Evolutionary conservation across 2,888 invertebrate genomes (phyloP), one percentile per base, ranked within the genome.

Genomic region (Drosophila meridiana): DNA sequence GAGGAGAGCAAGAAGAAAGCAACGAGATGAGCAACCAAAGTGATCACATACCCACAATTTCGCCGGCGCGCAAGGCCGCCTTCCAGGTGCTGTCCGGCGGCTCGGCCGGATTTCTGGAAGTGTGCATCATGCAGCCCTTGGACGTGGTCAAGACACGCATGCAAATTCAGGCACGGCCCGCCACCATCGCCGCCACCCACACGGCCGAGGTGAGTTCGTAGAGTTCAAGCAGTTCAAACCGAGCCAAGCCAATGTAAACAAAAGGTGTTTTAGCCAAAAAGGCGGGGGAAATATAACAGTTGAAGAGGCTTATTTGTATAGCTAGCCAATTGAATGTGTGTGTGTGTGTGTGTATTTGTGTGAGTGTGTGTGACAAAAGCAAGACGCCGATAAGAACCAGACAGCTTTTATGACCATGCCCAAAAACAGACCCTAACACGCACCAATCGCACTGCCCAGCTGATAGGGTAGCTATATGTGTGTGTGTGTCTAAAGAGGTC

Each of bases 71-170:
- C 71, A 81, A 89, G 40, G 92, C 92, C 28, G 91, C 85, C 48
- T 83, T 93, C 47, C 93, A 93, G 65, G 91, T 93, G 59, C 64
- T 91, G 26, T 96, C 98, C 73, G 98, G 98, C 73, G 98, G 98
- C 64, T 97, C 97, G 79, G 98, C 98, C 87, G 97, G 97, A 92
- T 98, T 99, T 93, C 95, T 98, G 57, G 98, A 99, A 95, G 98
- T 98, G 73, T 98, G 97, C 92, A 96, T 98, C 60, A 99, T 99
- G 98, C 98, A 99, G 93, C 99, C 99, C 0, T 94, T 99, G 92
- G 99, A 99, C 93, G 94, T 99, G 70, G 96, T 99, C 3, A 99
- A 99, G 94, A 99, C 99, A 2, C 95, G 99, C 82, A 95, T 97
- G 82, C 97, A 97, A 93, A 93, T 97, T 57, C 97, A 97, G 93